These are phyloP conservation scores for Nesogale talazaci DNA, from an alignment of 2,113 vertebrate genomes.

Conservation along the genomic window DNA sequence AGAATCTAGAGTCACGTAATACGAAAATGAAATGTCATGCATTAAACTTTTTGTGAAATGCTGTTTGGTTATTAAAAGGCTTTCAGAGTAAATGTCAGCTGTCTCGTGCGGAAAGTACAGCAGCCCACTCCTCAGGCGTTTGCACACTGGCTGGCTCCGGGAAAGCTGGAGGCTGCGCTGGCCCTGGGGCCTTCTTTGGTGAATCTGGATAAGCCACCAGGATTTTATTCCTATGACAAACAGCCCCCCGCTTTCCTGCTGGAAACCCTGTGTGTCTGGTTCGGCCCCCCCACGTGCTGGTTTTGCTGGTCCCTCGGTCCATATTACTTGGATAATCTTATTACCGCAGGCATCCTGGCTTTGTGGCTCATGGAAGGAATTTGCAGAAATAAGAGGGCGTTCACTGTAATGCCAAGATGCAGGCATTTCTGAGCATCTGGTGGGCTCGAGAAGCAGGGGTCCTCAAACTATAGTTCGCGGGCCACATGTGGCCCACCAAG, in stretches of 20 bases:
- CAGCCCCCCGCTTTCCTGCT: not conserved
- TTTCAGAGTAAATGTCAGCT: conserved; percentile 49
- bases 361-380: conserved; percentile 41
- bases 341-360: conserved; percentile 35
- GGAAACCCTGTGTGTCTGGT: conserved; percentile 6
- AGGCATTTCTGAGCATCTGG: not conserved
- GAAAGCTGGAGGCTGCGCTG: conserved; percentile 19
- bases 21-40: conserved; percentile 61
- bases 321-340: conserved; percentile 36
- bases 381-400: conserved; percentile 57
- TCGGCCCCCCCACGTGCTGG: not conserved
- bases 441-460: no score
- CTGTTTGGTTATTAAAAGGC: conserved; percentile 66
- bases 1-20: conserved; percentile 57
- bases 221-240: conserved; percentile 49
- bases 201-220: conserved; percentile 59
- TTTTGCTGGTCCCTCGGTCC: conserved; percentile 55
- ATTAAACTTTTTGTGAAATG: conserved; percentile 58
- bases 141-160: not conserved
- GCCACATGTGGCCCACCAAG: no score
- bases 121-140: not conserved
- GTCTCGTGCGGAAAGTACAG: not conserved
- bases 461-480: no score
- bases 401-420: conserved; percentile 29
- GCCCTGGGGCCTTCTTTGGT: conserved; percentile 65